Conservation (phyloP, 2,797 vertebrate genomes). For the Poecile montanus region DNA sequence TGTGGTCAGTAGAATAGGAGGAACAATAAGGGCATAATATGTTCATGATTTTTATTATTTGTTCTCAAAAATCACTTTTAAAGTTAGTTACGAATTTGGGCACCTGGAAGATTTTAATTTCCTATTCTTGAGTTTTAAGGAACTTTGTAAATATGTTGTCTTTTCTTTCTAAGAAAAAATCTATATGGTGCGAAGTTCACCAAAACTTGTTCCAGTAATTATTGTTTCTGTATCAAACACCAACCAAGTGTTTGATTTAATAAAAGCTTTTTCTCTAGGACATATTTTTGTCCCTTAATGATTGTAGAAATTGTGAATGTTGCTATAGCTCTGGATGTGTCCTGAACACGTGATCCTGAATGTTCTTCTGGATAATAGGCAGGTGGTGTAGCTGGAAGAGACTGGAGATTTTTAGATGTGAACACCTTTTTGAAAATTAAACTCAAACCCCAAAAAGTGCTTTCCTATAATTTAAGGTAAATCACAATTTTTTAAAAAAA, state of each 20-base stretch:
- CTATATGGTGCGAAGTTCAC: neutral
- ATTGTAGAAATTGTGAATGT: neutral
- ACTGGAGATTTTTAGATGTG: neutral
- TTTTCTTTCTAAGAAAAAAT: constrained; percentile 13
- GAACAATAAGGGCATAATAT: neutral
- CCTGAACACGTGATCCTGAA: neutral
- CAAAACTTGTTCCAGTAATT: neutral
- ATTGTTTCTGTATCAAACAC: neutral
- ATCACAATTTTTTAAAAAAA: neutral
- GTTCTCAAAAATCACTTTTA: neutral
- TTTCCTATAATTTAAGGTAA: neutral
- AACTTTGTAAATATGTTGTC: neutral
- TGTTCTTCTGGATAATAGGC: neutral
- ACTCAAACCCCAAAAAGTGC: neutral
- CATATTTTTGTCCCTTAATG: neutral
- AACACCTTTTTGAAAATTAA: neutral
- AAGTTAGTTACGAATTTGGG: neutral
- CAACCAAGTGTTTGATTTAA: neutral
- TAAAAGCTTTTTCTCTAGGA: neutral
- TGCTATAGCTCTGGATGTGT: neutral
- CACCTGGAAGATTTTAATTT: neutral
- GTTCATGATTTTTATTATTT: neutral
- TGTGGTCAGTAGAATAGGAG: neutral
- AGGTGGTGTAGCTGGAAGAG: neutral
- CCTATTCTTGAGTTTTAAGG: neutral